Evolutionary conservation across 2,888 invertebrate species (phyloP).

Genomic region (Busseola fusca): DNA sequence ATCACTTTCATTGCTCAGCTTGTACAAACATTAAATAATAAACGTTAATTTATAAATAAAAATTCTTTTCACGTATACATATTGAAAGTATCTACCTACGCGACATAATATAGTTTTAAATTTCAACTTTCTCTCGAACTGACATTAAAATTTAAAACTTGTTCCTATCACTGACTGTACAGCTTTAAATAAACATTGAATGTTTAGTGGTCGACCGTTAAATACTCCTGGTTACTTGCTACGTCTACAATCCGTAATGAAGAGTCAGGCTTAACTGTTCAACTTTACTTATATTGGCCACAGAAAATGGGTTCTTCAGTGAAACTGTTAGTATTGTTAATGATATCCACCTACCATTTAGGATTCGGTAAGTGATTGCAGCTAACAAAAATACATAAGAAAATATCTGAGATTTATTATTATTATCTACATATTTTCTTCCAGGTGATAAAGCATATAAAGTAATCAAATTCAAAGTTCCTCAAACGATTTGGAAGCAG

Average conservation of each 20-base stretch:
- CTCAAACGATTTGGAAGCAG: conserved; percentile 77
- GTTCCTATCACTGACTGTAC: conserved; percentile 80
- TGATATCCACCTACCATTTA: conserved; percentile 57
- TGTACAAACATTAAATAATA: conserved; percentile 40
- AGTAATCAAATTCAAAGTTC: conserved; percentile 77
- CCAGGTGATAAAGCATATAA: conserved; percentile 75
- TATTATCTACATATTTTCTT: conserved; percentile 9
- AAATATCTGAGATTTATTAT: conserved; percentile 7
- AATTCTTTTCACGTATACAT: conserved; percentile 74
- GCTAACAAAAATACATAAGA: neutral
- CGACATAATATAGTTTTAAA: conserved; percentile 73
- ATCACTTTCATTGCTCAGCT: conserved; percentile 19
- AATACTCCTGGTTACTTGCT: conserved; percentile 80
- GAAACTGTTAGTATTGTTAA: conserved; percentile 62
- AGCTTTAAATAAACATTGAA: conserved; percentile 79
- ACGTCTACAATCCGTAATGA: conserved; percentile 78
- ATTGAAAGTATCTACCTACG: conserved; percentile 72
- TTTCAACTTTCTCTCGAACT: conserved; percentile 81
- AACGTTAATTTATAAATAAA: conserved; percentile 44
- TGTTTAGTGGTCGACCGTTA: conserved; percentile 79
- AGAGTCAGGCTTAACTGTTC: conserved; percentile 71
- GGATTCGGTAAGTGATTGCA: conserved; percentile 67
- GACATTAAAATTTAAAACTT: conserved; percentile 87
- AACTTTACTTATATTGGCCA: conserved; percentile 48
- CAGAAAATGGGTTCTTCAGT: conserved; percentile 62